phyloP scores from a whole-genome alignment of 2,888 invertebrate species.

The Heliconius charithonia region DNA sequence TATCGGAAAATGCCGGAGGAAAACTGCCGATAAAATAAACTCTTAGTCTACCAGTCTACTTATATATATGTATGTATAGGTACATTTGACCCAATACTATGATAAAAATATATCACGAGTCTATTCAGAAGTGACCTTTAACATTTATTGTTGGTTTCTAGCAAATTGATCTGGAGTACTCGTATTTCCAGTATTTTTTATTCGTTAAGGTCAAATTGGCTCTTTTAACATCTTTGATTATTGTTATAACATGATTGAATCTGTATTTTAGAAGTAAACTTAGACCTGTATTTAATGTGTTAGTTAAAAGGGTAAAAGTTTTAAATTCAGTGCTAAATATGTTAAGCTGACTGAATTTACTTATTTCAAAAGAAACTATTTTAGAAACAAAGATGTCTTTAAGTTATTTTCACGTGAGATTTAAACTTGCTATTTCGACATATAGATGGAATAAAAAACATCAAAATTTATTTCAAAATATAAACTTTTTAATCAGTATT shows the following conservation, averaged over 20 bases:
- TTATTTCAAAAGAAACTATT: background rate
- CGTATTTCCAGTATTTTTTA: constrained; percentile 13
- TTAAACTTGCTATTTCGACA: background rate
- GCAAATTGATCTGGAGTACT: constrained; percentile 29
- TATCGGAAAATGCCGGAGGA: constrained; percentile 44
- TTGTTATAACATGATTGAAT: background rate
- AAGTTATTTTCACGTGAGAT: background rate
- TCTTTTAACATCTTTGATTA: background rate
- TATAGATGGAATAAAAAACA: background rate
- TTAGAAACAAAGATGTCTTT: background rate
- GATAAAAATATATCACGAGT: constrained; percentile 38
- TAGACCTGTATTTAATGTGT: background rate
- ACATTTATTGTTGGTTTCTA: constrained; percentile 39
- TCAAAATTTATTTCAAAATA: background rate
- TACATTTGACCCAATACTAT: constrained; percentile 37
- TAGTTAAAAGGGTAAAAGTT: no score
- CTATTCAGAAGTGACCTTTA: constrained; percentile 37
- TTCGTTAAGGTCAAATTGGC: background rate
- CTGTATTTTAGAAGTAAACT: background rate
- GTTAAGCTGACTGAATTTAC: no score
- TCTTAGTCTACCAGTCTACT: constrained; percentile 30
- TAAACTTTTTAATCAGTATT: background rate
- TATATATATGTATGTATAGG: constrained; percentile 19
- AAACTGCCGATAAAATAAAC: constrained; percentile 44
- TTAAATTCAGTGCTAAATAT: background rate